phyloP scores from a whole-genome alignment of 2,113 vertebrate genomes.

The Oreochromis tanganicae region DNA sequence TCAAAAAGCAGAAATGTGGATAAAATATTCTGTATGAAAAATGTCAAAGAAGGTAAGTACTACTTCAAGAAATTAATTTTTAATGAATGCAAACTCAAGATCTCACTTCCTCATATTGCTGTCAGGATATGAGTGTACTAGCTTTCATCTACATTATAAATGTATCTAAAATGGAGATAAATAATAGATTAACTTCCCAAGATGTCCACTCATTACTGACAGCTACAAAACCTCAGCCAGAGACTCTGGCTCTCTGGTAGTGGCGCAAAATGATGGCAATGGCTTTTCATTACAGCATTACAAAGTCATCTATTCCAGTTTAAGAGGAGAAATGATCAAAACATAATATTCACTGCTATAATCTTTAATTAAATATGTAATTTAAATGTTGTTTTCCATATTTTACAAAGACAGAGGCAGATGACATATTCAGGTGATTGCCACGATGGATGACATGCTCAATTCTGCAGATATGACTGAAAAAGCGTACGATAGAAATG shows the following conservation, averaged over 20 bases:
- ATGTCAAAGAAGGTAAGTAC: background rate
- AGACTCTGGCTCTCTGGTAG: background rate
- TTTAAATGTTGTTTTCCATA: background rate
- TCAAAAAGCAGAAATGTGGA: background rate
- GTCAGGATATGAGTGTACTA: slow-evolving; percentile 3
- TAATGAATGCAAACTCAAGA: background rate
- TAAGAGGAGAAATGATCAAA: background rate
- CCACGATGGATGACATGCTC: slow-evolving; percentile 6
- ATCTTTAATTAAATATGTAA: background rate
- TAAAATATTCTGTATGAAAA: background rate
- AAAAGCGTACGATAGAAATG: background rate
- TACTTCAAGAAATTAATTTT: slow-evolving; percentile 12
- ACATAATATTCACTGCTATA: background rate
- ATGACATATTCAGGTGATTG: background rate
- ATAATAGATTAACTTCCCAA: slow-evolving; percentile 70
- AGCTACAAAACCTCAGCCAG: slow-evolving; percentile 10
- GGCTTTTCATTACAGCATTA: background rate
- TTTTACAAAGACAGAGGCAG: background rate
- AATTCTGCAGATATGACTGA: background rate
- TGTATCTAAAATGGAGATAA: slow-evolving; percentile 57
- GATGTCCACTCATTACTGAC: slow-evolving; percentile 39
- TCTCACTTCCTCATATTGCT: slow-evolving; percentile 3
- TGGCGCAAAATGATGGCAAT: background rate
- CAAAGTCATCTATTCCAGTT: background rate
- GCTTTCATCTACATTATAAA: slow-evolving; percentile 28